phyloP scores from a whole-genome alignment of 2,888 invertebrate species.

The Prosapia bicincta region DNA sequence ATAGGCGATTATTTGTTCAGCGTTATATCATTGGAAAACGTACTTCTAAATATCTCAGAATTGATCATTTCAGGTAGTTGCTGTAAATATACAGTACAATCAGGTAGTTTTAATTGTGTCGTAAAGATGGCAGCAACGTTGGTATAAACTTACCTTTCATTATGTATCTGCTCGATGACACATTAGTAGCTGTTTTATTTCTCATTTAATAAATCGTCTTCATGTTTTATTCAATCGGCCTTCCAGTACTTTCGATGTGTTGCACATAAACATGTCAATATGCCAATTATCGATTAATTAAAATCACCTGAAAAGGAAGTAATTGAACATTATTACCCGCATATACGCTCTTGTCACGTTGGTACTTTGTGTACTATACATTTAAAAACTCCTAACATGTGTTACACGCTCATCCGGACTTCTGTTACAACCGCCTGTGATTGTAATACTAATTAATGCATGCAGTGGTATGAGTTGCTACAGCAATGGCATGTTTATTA shows the following conservation, averaged over 20 bases:
- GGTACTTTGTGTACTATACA: not conserved
- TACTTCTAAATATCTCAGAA: no score
- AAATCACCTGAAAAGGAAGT: not conserved
- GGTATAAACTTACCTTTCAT: not conserved
- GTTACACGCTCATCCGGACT: not conserved
- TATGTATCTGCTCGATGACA: not conserved
- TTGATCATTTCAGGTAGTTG: no score
- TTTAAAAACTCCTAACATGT: not conserved
- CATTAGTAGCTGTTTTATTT: not conserved
- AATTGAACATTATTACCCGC: not conserved
- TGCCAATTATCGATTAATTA: not conserved
- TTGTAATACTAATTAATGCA: not conserved
- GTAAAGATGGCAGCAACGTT: not conserved
- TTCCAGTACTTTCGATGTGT: not conserved
- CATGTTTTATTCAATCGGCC: not conserved
- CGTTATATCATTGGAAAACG: no score
- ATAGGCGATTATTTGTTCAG: no score
- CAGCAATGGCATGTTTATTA: no score
- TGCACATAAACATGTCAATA: conserved; percentile 21
- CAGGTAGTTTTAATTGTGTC: not conserved
- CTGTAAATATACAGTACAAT: not conserved
- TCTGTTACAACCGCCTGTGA: not conserved
- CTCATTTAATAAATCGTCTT: not conserved
- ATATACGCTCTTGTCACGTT: not conserved
- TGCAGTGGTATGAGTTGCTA: no score